These are phyloP conservation scores for Oncorhynchus mykiss DNA, from an alignment of 2,113 vertebrate genomes.

Conservation along the genomic window DNA sequence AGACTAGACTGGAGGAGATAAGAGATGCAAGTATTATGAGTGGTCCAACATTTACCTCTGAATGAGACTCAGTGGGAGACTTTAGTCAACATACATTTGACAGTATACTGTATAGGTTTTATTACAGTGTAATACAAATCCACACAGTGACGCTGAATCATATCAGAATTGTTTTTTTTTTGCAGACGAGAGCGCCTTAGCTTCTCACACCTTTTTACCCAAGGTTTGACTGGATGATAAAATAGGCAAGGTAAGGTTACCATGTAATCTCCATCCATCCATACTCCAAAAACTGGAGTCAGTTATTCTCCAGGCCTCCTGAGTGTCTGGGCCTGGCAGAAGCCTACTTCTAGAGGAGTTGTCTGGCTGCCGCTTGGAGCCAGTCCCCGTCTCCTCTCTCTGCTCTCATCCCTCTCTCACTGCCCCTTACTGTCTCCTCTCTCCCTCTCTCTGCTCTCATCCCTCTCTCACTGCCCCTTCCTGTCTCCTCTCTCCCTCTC, in stretches of 20 bases:
- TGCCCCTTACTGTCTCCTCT: too few relatives aligned
- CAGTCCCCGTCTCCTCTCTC: conserved; percentile 47
- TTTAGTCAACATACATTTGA: neutral
- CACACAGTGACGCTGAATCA: conserved; percentile 5
- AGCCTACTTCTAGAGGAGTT: conserved; percentile 56
- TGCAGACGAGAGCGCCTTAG: neutral
- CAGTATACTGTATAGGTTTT: too few relatives aligned
- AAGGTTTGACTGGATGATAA: neutral
- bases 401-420: too few relatives aligned
- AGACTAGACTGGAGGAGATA: conserved; percentile 46
- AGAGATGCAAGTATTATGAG: conserved; percentile 48
- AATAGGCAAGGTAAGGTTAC: conserved; percentile 30
- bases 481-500: too few relatives aligned
- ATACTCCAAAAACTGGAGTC: conserved; percentile 28
- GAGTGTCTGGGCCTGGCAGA: conserved; percentile 52
- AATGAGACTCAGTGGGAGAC: conserved; percentile 29
- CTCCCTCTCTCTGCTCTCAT: too few relatives aligned
- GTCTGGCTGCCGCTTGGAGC: conserved; percentile 71
- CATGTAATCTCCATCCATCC: conserved; percentile 43
- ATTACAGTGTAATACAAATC: conserved; percentile 8
- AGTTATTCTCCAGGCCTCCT: conserved; percentile 53
- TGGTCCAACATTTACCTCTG: conserved; percentile 19
- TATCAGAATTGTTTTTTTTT: neutral
- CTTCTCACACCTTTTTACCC: neutral
- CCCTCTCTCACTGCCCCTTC: too few relatives aligned